A percentile compares a stretch with the other conserved stretches of the same genome.
These are phyloP conservation scores for Chaetops frenatus DNA, from an alignment of 2,113 vertebrate genomes.

Conservation along the genomic window DNA sequence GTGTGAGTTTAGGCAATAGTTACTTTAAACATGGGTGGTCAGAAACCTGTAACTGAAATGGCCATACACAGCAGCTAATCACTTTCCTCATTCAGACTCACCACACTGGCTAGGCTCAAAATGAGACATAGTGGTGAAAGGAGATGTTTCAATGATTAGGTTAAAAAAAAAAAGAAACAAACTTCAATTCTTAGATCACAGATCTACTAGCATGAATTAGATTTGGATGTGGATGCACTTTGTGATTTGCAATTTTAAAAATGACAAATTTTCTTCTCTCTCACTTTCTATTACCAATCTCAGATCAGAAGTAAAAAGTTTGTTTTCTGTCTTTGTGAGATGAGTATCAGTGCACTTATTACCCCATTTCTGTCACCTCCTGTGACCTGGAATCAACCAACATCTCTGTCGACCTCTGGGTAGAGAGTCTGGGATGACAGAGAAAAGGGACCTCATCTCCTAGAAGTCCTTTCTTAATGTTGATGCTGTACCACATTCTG, in stretches of 20 bases:
- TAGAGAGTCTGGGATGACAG: neutral
- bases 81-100: neutral
- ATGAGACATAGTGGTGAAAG: neutral
- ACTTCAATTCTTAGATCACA: constrained; percentile 19
- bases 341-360: neutral
- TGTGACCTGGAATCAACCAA: neutral
- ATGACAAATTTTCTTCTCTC: constrained; percentile 17
- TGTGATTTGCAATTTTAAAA: constrained; percentile 38
- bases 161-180: neutral
- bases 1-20: constrained; percentile 59
- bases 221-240: constrained; percentile 27
- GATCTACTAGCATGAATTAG: constrained; percentile 11
- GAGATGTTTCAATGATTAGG: constrained; percentile 18
- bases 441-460: neutral
- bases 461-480: neutral
- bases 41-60: constrained; percentile 37
- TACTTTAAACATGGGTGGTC: constrained; percentile 50
- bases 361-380: neutral
- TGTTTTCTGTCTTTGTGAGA: neutral
- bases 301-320: neutral
- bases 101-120: neutral
- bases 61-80: constrained; percentile 35
- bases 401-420: neutral
- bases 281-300: neutral
- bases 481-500: neutral